Evolutionary conservation across 2,797 vertebrate species (phyloP).

Genomic region (Pantherophis alleghaniensis): DNA sequence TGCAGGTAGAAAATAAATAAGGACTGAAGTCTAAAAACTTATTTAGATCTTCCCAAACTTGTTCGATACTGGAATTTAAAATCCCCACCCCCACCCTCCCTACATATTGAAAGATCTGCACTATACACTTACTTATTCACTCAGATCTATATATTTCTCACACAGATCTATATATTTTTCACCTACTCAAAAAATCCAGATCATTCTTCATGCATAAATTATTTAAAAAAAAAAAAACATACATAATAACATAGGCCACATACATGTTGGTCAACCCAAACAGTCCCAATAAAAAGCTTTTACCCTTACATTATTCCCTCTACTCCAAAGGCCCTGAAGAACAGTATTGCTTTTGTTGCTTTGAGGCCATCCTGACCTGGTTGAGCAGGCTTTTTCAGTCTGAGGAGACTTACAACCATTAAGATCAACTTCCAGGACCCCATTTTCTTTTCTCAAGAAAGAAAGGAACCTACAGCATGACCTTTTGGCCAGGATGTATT

Average conservation of each 20-base stretch:
- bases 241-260: neutral
- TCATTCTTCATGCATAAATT: neutral
- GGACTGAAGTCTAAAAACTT: neutral
- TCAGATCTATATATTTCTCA: neutral
- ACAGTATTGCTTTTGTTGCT: neutral
- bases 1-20: conserved; percentile 52
- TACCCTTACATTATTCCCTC: neutral
- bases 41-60: neutral
- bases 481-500: neutral
- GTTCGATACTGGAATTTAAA: neutral
- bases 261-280: neutral
- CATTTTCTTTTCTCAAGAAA: neutral
- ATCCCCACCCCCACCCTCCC: neutral
- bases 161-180: neutral
- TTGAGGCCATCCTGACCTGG: neutral
- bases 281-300: neutral
- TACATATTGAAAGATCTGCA: neutral
- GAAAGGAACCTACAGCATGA: neutral
- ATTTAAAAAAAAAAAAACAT: neutral
- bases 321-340: neutral
- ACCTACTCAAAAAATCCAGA: neutral
- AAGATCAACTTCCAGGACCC: neutral
- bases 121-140: neutral
- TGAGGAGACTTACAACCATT: neutral
- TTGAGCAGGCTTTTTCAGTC: neutral